Base-by-base conservation (phyloP, 1,140 invertebrate genomes). In the Brevipalpus yothersi region DNA sequence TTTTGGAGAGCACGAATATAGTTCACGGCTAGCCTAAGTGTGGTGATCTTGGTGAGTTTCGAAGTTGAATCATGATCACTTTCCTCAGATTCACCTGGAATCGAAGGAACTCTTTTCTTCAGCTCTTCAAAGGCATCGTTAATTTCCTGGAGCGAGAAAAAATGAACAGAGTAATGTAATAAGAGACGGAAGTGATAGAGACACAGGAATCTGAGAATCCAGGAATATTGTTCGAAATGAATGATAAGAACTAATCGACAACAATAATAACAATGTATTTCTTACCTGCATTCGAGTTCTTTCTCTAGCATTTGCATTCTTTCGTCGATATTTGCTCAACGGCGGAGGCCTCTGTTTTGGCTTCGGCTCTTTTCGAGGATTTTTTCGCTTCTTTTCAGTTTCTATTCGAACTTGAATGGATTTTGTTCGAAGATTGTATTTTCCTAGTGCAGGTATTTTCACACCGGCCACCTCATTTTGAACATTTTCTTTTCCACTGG, bases 1-100 rank as follows among this genome's bases (percentile, higher is more conserved):
- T 19, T 51, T 19, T n/a, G 10, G 5, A 82, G 69, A 4, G 76
- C 80, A 19, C 79, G 74, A 59, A 91, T 91, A 69, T 91, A 92
- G 66, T 83, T 81, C 78, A 90, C 85, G 8, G 86, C 85, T 56
- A 88, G 71, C 11, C 82, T 70, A n/a, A 90, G 72, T 3, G 85
- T 88, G 8, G 84, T 86, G 63, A 89, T 88, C 75, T 89, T 90
- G 41, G 86, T 89, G 57, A 86, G 70, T 72, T 87, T 88, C 40
- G 15, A 17, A 19, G 49, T n/a, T 51, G 49, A 51, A 51, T 19
- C 49, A 17, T 51, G 49, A 51, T n/a, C n/a, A n/a, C n/a, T 17
- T 51, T 10, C 49, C 9, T 51, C n/a, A 15, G 49, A 4, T 19
- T 51, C n/a, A 51, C 49, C 49, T 15, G 49, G 70, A 56, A 72